Conservation (phyloP, 2,113 vertebrate species). For the Chloroceryle aenea region DNA sequence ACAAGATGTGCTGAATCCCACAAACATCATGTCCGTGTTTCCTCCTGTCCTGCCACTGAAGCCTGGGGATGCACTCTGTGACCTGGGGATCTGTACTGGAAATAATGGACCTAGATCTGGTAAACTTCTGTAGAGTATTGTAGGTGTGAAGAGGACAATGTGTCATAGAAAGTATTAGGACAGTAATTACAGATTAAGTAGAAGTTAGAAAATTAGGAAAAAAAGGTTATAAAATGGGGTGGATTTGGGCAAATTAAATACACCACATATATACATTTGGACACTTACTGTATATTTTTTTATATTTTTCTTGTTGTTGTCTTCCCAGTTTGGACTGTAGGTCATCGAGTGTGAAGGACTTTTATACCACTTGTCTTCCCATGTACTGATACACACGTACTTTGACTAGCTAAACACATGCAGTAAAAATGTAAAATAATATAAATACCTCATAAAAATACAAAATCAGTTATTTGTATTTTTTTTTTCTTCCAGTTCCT, state of each 20-base stretch:
- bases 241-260: neutral
- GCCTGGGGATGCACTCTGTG: rapidly evolving
- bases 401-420: neutral
- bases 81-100: neutral
- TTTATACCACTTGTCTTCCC: neutral
- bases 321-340: neutral
- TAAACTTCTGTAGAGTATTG: neutral
- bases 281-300: neutral
- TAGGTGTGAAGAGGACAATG: neutral
- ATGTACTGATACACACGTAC: neutral
- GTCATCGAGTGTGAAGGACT: neutral
- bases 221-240: neutral
- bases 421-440: neutral
- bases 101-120: neutral
- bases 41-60: neutral
- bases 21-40: neutral
- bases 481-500: neutral
- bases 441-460: neutral
- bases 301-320: neutral
- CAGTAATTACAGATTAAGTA: neutral
- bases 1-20: neutral
- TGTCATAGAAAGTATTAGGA: neutral
- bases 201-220: neutral
- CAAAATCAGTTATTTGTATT: neutral
- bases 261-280: neutral